Evolutionary conservation across 2,797 vertebrate species (phyloP), one percentile per base, ranked within the genome.

Genomic region (Micropoecilia bifurca): DNA sequence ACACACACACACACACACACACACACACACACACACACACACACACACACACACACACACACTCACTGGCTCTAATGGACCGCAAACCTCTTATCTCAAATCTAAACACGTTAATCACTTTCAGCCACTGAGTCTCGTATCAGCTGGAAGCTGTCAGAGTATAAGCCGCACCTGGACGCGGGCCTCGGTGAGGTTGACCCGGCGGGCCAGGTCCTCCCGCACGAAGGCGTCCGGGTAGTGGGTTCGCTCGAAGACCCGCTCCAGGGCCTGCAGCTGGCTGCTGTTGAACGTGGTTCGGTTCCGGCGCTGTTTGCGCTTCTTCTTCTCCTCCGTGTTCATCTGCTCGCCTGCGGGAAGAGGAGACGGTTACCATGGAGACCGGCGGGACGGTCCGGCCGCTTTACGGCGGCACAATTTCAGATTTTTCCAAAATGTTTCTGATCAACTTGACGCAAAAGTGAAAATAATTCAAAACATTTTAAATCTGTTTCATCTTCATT

Each of bases 241-340:
- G 74, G 98, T 99, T 90, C 98, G 93, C 95, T 99, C 98, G 39
- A 99, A 99, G 57, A 99, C 98, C 4, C 98, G 93, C 96, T 99
- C 98, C 90, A 99, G 91, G 0, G 98, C 98, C 96, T 99, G 98
- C 25, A 99, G 96, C 93, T 99, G 98, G 91, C 97, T 98, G 96
- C 98, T 99, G 93, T 99, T 99, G 93, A 99, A 99, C 61, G 98
- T 99, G 80, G 98, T 99, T 82, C 98, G 92, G 95, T 99, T 99
- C 88, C 98, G 93, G 79, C 98, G 96, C 94, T 99, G 98, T 96
- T 99, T 99, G 94, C 98, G 96, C 91, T 99, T 99, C 92, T 99
- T 99, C 95, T 99, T 99, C 89, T 99, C 98, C 93, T 99, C 98
- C 1, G 98, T 97, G 93, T 98, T 99, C 94, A 98, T 92, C 93